Conservation (phyloP, 2,888 invertebrate species). For the Tigriopus californicus region DNA sequence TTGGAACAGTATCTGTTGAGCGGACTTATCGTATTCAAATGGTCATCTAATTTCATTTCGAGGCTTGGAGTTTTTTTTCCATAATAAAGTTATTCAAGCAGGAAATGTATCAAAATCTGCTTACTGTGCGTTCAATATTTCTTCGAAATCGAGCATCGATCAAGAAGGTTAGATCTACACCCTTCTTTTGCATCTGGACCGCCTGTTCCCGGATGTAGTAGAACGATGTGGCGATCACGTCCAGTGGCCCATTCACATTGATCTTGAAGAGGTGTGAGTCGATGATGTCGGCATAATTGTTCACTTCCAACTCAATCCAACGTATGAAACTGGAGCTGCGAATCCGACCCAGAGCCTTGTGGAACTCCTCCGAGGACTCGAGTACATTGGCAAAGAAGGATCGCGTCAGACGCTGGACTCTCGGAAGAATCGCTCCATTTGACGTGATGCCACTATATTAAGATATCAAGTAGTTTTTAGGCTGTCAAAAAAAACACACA, state of each 20-base stretch:
- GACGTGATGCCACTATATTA: no score
- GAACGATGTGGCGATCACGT: constrained; percentile 67
- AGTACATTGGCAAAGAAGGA: constrained; percentile 64
- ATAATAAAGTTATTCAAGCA: no score
- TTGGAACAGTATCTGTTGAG: no score
- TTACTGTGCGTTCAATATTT: constrained; percentile 40
- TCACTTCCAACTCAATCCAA: constrained; percentile 40
- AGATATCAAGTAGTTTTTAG: no score
- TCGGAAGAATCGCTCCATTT: no score
- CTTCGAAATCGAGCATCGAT: constrained; percentile 63
- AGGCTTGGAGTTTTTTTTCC: no score
- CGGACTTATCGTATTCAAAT: no score
- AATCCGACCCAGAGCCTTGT: constrained; percentile 43
- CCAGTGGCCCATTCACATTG: constrained; percentile 67
- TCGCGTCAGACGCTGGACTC: constrained; percentile 46
- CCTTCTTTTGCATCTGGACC: constrained; percentile 40
- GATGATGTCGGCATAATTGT: constrained; percentile 56
- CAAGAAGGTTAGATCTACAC: constrained; percentile 78
- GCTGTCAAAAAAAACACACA: no score
- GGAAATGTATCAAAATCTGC: neutral
- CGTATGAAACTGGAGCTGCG: neutral
- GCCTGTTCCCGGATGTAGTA: constrained; percentile 57
- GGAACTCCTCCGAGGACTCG: constrained; percentile 53
- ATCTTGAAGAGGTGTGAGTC: constrained; percentile 75
- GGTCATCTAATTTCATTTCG: no score